Conservation (phyloP, 2,888 invertebrate genomes). For the Rhimphoctona megacephalus region DNA sequence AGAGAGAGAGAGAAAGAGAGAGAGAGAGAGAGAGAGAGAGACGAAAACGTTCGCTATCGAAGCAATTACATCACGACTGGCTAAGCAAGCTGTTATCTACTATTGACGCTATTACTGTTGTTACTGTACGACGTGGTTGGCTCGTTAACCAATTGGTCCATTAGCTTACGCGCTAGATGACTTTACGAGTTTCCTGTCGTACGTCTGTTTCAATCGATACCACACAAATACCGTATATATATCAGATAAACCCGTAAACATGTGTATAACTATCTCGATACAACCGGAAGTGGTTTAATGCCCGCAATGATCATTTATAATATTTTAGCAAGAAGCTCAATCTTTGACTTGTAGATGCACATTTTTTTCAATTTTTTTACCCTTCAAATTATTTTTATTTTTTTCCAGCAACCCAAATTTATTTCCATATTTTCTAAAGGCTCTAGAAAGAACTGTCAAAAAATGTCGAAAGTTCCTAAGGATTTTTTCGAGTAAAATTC, state of each 20-base stretch:
- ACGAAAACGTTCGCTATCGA: conserved; percentile 35
- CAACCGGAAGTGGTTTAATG: background rate
- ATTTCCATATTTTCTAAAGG: background rate
- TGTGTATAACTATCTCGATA: background rate
- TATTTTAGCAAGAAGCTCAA: background rate
- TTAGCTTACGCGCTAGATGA: conserved; percentile 51
- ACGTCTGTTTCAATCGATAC: conserved; percentile 48
- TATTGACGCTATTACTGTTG: conserved; percentile 54
- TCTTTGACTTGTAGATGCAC: background rate
- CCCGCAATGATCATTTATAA: background rate
- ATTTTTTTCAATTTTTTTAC: background rate
- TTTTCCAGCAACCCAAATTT: background rate
- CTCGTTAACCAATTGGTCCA: conserved; percentile 65
- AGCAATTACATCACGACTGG: conserved; percentile 53
- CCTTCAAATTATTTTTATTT: background rate
- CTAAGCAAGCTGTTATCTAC: conserved; percentile 63
- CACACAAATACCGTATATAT: conserved; percentile 13
- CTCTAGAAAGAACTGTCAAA: too few relatives aligned
- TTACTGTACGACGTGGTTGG: conserved; percentile 47
- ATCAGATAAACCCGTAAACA: background rate
- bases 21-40: conserved; percentile 3
- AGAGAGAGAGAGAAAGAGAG: conserved; percentile 4
- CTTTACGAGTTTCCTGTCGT: conserved; percentile 53
- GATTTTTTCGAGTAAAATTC: too few relatives aligned
- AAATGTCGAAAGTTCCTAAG: too few relatives aligned